A percentile compares a stretch with the other conserved stretches of the same genome.
Evolutionary conservation across 2,797 vertebrate genomes (phyloP).

Genomic region (Epinephelus coioides): DNA sequence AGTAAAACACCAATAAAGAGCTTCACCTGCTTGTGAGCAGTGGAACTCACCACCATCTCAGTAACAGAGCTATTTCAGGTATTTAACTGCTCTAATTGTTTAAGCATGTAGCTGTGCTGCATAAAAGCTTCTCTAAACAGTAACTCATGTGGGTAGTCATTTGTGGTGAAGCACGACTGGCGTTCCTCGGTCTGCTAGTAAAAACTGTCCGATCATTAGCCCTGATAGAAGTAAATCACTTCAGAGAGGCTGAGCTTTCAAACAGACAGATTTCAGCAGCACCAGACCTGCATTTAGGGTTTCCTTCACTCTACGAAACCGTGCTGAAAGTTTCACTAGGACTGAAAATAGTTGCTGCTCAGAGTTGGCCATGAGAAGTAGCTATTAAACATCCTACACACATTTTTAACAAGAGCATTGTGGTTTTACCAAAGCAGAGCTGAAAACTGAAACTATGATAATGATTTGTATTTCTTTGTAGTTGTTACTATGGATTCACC

Average conservation of each 20-base stretch:
- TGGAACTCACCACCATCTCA: constrained; percentile 37
- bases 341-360: neutral
- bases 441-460: constrained; percentile 24
- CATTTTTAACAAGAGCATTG: constrained; percentile 25
- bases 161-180: constrained; percentile 55
- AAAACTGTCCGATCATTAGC: constrained; percentile 57
- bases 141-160: constrained; percentile 74
- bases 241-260: constrained; percentile 23
- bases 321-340: neutral
- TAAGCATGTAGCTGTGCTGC: constrained; percentile 72
- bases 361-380: constrained; percentile 4
- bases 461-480: constrained; percentile 27
- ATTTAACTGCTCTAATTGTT: constrained; percentile 81
- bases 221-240: constrained; percentile 45
- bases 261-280: constrained; percentile 2
- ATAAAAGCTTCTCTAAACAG: constrained; percentile 75
- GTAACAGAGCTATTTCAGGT: constrained; percentile 73
- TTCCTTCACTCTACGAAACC: neutral
- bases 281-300: neutral
- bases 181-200: constrained; percentile 70
- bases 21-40: constrained; percentile 66
- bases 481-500: constrained; percentile 19
- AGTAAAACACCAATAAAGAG: constrained; percentile 35
- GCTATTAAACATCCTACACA: constrained; percentile 15
- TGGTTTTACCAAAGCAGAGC: constrained; percentile 27